phyloP scores from a whole-genome alignment of 2,797 vertebrate genomes.

The Rhinichthys osculus region DNA sequence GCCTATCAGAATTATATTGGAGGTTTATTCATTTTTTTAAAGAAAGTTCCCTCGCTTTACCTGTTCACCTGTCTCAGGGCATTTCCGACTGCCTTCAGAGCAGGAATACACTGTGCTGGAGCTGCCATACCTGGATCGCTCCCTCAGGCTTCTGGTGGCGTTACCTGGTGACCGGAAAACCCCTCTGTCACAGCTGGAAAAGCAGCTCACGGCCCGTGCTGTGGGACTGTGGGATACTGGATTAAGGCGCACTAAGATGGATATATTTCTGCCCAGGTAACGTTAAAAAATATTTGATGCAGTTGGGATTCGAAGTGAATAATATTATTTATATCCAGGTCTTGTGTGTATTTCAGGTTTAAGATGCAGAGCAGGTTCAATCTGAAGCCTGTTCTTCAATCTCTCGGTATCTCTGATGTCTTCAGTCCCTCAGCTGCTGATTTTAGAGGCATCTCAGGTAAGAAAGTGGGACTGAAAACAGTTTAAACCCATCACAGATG shows the following conservation, averaged over 20 bases:
- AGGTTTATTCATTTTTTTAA: neutral
- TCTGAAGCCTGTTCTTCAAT: conserved; percentile 82
- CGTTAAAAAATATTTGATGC: neutral
- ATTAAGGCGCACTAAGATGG: conserved; percentile 85
- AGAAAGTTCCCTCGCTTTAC: neutral
- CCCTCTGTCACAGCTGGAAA: conserved; percentile 78
- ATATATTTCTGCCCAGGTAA: conserved; percentile 90
- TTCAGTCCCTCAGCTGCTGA: conserved; percentile 86
- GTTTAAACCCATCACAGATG: neutral
- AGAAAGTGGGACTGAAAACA: conserved; percentile 6
- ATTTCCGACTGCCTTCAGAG: conserved; percentile 80
- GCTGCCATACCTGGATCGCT: conserved; percentile 82
- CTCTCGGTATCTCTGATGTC: conserved; percentile 86
- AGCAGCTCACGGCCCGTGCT: conserved; percentile 79
- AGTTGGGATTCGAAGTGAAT: neutral
- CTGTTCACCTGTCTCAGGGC: conserved; percentile 75
- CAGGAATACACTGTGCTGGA: conserved; percentile 83
- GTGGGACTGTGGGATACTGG: conserved; percentile 81
- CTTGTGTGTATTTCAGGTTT: conserved; percentile 79
- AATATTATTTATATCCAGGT: neutral
- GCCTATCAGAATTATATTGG: neutral
- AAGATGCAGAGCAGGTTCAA: conserved; percentile 87
- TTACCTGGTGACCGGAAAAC: conserved; percentile 83
- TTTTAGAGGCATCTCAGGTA: conserved; percentile 92
- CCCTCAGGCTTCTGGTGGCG: conserved; percentile 84